These are phyloP conservation scores for Pan paniscus DNA, from an alignment of 2,113 vertebrate genomes.

Conservation along the genomic window DNA sequence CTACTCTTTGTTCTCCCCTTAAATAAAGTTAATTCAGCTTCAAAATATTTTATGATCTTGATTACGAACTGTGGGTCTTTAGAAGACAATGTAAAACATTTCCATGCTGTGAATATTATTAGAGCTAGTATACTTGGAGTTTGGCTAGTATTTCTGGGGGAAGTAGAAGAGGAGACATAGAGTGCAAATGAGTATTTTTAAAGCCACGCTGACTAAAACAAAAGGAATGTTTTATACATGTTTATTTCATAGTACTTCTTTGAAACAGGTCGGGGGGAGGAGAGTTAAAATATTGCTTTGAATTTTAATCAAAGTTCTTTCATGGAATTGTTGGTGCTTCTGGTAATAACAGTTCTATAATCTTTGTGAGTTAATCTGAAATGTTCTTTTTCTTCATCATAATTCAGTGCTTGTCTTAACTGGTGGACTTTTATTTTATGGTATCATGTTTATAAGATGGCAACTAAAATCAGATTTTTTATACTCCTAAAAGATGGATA, in stretches of 20 bases:
- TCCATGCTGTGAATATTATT: neutral
- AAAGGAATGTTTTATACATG: neutral
- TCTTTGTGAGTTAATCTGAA: neutral
- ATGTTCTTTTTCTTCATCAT: neutral
- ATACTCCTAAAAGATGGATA: neutral
- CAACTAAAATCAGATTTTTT: neutral
- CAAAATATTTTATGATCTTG: neutral
- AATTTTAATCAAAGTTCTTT: neutral
- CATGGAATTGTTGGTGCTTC: neutral
- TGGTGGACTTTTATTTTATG: neutral
- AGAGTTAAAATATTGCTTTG: neutral
- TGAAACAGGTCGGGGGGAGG: neutral
- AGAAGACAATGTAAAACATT: neutral
- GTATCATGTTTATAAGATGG: neutral
- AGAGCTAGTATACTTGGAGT: neutral
- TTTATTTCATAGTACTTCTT: neutral
- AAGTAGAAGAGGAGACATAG: neutral
- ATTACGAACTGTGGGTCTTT: neutral
- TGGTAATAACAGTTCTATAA: neutral
- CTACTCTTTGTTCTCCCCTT: conserved; percentile 7
- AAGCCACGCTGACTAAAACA: neutral
- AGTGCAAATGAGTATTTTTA: neutral
- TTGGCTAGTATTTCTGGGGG: neutral
- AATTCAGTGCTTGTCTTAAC: neutral
- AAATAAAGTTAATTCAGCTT: conserved; percentile 20